Percentiles rank a stretch among this genome's conserved stretches.
Conservation (phyloP, 53 echinoderm and acorn worm genomes). For the Glandiceps talaboti region DNA sequence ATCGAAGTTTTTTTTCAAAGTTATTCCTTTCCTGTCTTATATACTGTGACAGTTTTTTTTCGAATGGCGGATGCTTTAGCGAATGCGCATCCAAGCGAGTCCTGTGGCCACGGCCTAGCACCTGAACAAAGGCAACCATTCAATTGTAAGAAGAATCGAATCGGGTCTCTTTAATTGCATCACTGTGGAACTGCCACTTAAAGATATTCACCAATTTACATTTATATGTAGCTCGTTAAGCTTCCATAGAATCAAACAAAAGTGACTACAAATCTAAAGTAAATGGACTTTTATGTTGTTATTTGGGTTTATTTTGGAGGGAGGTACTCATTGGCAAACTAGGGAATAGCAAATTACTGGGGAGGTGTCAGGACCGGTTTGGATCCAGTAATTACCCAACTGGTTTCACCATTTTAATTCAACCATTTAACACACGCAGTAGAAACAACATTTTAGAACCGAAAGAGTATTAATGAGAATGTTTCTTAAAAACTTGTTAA, state of each 20-base stretch:
- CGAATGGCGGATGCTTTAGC: background rate
- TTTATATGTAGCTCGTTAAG: background rate
- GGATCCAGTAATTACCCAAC: background rate
- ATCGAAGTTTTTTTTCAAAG: too few relatives aligned
- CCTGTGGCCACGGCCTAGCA: background rate
- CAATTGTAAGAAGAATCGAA: background rate
- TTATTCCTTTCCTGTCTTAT: background rate
- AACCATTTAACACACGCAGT: background rate
- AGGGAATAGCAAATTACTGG: background rate
- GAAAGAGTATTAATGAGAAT: too few relatives aligned
- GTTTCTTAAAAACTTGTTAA: too few relatives aligned
- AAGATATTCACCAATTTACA: background rate
- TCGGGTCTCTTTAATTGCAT: background rate
- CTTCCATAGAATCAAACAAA: background rate
- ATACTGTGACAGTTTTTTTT: background rate
- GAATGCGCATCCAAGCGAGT: background rate
- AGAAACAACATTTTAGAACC: background rate
- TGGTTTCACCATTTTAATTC: background rate
- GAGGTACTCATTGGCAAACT: background rate
- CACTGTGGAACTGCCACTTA: background rate
- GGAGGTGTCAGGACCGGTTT: background rate
- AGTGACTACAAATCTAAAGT: background rate
- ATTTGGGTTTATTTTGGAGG: background rate
- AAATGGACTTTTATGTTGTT: background rate
- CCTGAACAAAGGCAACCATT: background rate